Evolutionary conservation across 2,888 invertebrate genomes (phyloP).

Genomic region (Macrophya alboannulata): DNA sequence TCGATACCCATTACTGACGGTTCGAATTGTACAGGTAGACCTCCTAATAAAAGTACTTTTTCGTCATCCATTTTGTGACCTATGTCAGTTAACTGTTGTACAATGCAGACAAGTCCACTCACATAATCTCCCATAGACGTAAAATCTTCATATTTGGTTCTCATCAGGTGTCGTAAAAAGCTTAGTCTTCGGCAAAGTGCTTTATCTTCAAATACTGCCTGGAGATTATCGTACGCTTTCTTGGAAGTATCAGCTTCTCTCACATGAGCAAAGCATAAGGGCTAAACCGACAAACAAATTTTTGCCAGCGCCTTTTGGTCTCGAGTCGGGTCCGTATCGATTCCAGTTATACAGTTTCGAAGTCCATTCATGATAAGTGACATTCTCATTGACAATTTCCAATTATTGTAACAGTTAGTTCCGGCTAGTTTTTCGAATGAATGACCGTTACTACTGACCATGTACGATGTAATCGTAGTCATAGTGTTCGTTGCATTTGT

Average conservation of each 20-base stretch:
- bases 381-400: constrained; percentile 32
- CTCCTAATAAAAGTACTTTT: constrained; percentile 62
- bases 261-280: constrained; percentile 34
- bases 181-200: constrained; percentile 60
- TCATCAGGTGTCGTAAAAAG: constrained; percentile 55
- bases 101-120: constrained; percentile 62
- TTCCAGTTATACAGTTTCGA: constrained; percentile 57
- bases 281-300: constrained; percentile 56
- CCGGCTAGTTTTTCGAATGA: neutral
- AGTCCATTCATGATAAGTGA: neutral
- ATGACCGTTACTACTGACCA: neutral
- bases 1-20: constrained; percentile 60
- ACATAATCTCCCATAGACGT: constrained; percentile 63
- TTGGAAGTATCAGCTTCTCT: constrained; percentile 44
- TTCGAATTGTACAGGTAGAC: constrained; percentile 59
- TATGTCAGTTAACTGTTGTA: constrained; percentile 61
- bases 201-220: constrained; percentile 64
- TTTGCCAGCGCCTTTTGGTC: constrained; percentile 50
- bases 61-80: constrained; percentile 63
- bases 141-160: constrained; percentile 54
- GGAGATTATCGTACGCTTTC: constrained; percentile 62
- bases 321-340: constrained; percentile 13
- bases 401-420: neutral
- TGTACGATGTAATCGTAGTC: neutral
- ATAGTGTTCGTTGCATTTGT: neutral